phyloP scores from a whole-genome alignment of 2,888 invertebrate species.

The Horisme vitalbata region DNA sequence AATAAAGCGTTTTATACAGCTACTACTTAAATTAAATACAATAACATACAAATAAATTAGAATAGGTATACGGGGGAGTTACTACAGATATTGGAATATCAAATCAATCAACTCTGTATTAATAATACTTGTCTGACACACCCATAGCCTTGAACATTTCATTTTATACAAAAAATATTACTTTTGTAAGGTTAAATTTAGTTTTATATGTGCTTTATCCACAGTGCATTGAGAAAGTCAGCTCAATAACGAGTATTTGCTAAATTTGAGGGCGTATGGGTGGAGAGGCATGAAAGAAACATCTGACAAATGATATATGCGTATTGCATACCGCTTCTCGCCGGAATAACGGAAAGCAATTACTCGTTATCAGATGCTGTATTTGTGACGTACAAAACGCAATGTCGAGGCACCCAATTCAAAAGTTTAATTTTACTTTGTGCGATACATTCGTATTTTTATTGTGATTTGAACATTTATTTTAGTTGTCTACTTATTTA shows the following conservation, averaged over 20 bases:
- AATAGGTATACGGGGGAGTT: constrained; percentile 38
- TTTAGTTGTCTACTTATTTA: constrained; percentile 33
- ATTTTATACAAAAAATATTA: constrained; percentile 38
- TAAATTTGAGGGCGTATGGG: constrained; percentile 22
- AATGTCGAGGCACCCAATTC: constrained; percentile 53
- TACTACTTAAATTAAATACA: constrained; percentile 54
- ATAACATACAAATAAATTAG: constrained; percentile 70
- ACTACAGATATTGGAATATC: constrained; percentile 51
- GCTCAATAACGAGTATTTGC: constrained; percentile 39
- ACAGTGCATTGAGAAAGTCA: constrained; percentile 58
- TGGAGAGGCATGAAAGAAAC: constrained; percentile 16
- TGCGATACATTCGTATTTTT: constrained; percentile 55
- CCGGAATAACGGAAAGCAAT: constrained; percentile 28
- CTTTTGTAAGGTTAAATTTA: constrained; percentile 30
- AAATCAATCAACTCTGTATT: constrained; percentile 40
- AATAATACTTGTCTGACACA: constrained; percentile 44
- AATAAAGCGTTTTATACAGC: constrained; percentile 72
- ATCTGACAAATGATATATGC: constrained; percentile 21
- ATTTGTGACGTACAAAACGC: constrained; percentile 67
- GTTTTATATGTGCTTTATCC: constrained; percentile 59
- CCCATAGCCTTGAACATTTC: constrained; percentile 36
- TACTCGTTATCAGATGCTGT: constrained; percentile 42
- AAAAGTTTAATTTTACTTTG: constrained; percentile 53
- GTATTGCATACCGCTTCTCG: constrained; percentile 4
- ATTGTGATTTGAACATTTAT: constrained; percentile 42